Conservation (phyloP, 2,888 invertebrate genomes). For the Scaptomyza tumidula region DNA sequence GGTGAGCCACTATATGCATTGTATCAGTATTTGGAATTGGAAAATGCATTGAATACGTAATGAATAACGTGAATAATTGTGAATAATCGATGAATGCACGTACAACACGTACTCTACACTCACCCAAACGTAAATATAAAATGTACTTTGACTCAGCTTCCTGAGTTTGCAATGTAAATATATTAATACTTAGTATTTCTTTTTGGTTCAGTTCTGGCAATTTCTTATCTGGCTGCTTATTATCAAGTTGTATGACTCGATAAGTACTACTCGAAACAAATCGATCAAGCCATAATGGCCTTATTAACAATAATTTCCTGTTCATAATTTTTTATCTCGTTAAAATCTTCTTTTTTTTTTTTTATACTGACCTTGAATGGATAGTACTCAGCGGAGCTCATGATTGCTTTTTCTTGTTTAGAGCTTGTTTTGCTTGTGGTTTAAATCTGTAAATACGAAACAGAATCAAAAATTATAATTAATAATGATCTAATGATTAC, state of each 20-base stretch:
- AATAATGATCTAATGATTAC: conserved; percentile 35
- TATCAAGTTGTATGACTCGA: conserved; percentile 8
- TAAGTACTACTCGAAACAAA: conserved; percentile 27
- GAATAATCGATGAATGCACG: conserved; percentile 17
- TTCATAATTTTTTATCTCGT: conserved; percentile 6
- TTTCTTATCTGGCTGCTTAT: conserved; percentile 4
- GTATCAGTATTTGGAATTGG: conserved; percentile 2
- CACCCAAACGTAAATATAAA: background rate
- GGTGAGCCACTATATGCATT: background rate
- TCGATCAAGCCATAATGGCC: conserved; percentile 23
- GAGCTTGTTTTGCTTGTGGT: conserved; percentile 75
- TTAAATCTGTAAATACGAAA: conserved; percentile 62
- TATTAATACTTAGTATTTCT: background rate
- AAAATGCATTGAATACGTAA: conserved; percentile 31
- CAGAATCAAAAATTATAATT: conserved; percentile 35
- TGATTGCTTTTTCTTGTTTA: conserved; percentile 85
- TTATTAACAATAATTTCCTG: conserved; percentile 33
- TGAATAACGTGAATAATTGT: conserved; percentile 4
- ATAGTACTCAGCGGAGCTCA: conserved; percentile 93
- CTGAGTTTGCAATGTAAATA: background rate
- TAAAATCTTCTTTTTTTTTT: background rate
- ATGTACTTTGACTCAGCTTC: conserved; percentile 31
- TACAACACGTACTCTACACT: conserved; percentile 31
- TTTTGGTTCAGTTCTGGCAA: background rate
- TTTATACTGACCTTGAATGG: conserved; percentile 91